Percentiles rank a stretch among this genome's conserved stretches.
These are phyloP conservation scores for Troilus luridus DNA, from an alignment of 2,888 invertebrate genomes.

Conservation along the genomic window DNA sequence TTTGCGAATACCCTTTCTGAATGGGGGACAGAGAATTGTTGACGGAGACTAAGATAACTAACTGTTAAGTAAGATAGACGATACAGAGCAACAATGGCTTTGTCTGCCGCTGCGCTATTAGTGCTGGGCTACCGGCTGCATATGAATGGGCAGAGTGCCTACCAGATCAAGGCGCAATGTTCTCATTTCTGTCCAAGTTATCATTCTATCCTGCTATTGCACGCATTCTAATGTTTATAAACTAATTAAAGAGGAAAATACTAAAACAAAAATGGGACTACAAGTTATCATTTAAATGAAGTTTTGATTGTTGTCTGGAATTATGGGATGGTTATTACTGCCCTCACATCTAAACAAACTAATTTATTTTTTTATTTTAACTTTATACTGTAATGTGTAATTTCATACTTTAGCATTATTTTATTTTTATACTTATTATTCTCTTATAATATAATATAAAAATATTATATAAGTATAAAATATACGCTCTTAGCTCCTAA, in stretches of 20 bases:
- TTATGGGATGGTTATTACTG: no score
- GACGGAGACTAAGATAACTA: not conserved
- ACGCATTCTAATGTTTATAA: not conserved
- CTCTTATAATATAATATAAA: no score
- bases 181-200: not conserved
- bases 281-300: no score
- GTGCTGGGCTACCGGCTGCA: constrained; percentile 37
- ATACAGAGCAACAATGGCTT: constrained; percentile 11
- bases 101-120: not conserved
- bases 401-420: no score
- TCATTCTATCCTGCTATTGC: not conserved
- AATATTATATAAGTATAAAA: no score
- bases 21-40: not conserved
- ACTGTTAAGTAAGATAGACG: not conserved
- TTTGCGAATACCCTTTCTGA: not conserved
- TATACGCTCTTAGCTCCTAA: no score
- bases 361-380: no score
- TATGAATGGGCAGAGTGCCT: constrained; percentile 1
- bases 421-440: no score
- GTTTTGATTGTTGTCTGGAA: no score
- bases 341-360: no score
- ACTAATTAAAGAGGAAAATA: not conserved
- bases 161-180: not conserved
- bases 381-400: no score
- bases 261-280: not conserved